Percentiles rank a stretch among this genome's conserved stretches.
These are phyloP conservation scores for Perdita meconis DNA, from an alignment of 2,888 invertebrate species.

Conservation along the genomic window DNA sequence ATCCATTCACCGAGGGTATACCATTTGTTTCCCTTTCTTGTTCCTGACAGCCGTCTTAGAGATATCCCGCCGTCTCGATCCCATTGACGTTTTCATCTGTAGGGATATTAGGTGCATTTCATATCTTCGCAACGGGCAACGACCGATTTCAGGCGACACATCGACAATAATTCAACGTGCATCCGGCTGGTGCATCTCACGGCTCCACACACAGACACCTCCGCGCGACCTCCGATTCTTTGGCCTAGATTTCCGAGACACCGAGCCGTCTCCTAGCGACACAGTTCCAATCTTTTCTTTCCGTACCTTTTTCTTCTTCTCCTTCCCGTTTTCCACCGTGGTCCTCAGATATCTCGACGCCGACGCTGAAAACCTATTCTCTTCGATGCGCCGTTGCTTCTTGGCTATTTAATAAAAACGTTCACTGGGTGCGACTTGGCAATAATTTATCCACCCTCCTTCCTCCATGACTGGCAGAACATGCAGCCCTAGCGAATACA, in stretches of 20 bases:
- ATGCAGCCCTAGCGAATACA: slow-evolving; percentile 45
- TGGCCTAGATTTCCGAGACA: slow-evolving; percentile 32
- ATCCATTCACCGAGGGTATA: slow-evolving; percentile 5
- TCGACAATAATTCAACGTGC: slow-evolving; percentile 35
- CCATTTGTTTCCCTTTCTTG: slow-evolving; percentile 29
- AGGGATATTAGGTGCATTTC: slow-evolving; percentile 33
- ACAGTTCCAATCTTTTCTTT: not conserved
- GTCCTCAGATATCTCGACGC: slow-evolving; percentile 1
- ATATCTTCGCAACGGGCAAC: slow-evolving; percentile 11
- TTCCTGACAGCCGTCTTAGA: not conserved
- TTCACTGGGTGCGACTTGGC: slow-evolving; percentile 7
- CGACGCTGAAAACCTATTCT: slow-evolving; percentile 17
- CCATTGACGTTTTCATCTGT: slow-evolving; percentile 38
- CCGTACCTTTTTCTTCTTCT: not conserved
- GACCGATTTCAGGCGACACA: slow-evolving; percentile 17
- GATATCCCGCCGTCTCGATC: not conserved
- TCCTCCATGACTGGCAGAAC: slow-evolving; percentile 14
- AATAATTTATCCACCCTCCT: slow-evolving; percentile 41
- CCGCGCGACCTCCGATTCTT: slow-evolving; percentile 26
- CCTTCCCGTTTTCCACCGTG: not conserved
- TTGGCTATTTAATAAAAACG: slow-evolving; percentile 42
- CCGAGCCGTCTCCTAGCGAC: not conserved
- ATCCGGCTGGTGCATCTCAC: slow-evolving; percentile 16
- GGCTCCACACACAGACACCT: not conserved
- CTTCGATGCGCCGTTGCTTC: not conserved